A percentile compares a stretch with the other conserved stretches of the same genome.
Evolutionary conservation across 2,888 invertebrate species (phyloP).

Genomic region (Nesidiocoris tenuis): DNA sequence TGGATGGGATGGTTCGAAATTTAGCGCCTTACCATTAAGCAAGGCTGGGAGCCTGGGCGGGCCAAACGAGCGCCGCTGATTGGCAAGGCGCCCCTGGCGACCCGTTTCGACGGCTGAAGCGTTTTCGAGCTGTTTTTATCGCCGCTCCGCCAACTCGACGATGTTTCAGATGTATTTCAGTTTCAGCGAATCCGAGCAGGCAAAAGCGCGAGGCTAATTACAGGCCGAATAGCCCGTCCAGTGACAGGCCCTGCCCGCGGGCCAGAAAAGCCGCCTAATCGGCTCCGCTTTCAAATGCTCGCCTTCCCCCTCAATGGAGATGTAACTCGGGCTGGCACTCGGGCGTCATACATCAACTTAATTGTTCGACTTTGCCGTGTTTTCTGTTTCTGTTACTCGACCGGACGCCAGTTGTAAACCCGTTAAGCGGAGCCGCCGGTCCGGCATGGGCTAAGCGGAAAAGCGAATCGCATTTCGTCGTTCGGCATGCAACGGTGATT

Average conservation of each 20-base stretch:
- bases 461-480: too few species aligned
- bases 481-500: too few species aligned
- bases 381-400: conserved; percentile 27
- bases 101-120: background rate
- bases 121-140: background rate
- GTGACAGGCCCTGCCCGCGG: conserved; percentile 14
- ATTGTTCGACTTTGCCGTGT: conserved; percentile 28
- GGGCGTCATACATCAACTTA: conserved; percentile 38
- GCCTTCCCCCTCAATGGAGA: conserved; percentile 35
- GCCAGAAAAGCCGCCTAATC: conserved; percentile 19
- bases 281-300: conserved; percentile 5
- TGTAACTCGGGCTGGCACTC: conserved; percentile 28
- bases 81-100: background rate
- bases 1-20: background rate
- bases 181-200: conserved; percentile 9
- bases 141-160: background rate
- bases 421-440: background rate
- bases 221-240: conserved; percentile 24
- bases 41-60: background rate
- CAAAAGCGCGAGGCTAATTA: conserved; percentile 25
- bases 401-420: background rate
- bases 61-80: conserved; percentile 13
- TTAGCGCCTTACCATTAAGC: background rate
- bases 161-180: conserved; percentile 1
- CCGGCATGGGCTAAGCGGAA: background rate